Conservation (phyloP, 2,113 vertebrate genomes). For the Oryzias woworae region DNA sequence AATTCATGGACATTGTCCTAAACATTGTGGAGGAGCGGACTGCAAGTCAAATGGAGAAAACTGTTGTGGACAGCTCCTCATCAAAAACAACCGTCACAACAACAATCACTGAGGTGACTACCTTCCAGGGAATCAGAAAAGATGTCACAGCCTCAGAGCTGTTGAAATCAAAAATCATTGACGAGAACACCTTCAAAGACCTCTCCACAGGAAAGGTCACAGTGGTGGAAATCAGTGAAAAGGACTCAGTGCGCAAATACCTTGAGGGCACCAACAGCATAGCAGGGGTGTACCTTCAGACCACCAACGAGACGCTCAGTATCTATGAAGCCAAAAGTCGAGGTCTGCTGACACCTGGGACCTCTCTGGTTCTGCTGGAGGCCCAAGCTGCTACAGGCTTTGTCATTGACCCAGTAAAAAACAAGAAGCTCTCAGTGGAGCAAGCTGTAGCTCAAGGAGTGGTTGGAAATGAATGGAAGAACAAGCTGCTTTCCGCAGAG, state of each 20-base stretch:
- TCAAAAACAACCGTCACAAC: too few species aligned
- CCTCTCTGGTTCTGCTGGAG: constrained; percentile 84
- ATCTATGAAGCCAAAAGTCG: constrained; percentile 80
- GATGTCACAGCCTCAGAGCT: constrained; percentile 74
- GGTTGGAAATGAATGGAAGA: constrained; percentile 54
- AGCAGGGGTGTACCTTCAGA: constrained; percentile 81
- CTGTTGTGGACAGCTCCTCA: constrained; percentile 4
- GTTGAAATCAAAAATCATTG: constrained; percentile 75
- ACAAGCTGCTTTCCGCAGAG: constrained; percentile 38
- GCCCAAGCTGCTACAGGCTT: constrained; percentile 87
- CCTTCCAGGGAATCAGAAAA: too few species aligned
- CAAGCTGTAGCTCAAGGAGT: constrained; percentile 73
- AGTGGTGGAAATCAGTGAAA: constrained; percentile 51
- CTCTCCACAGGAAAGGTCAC: constrained; percentile 74
- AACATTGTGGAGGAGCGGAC: constrained; percentile 37
- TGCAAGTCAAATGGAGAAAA: constrained; percentile 6
- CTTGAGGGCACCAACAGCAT: constrained; percentile 84
- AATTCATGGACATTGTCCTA: constrained; percentile 67
- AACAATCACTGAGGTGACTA: too few species aligned
- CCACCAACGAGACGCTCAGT: constrained; percentile 79
- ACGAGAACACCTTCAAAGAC: constrained; percentile 54
- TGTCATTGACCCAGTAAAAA: constrained; percentile 81
- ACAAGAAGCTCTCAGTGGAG: constrained; percentile 81
- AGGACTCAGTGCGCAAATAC: constrained; percentile 83
- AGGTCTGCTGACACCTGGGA: constrained; percentile 80